Evolutionary conservation across 2,888 invertebrate genomes (phyloP), one percentile per base, ranked within the genome.

Genomic region (Mimas tiliae): DNA sequence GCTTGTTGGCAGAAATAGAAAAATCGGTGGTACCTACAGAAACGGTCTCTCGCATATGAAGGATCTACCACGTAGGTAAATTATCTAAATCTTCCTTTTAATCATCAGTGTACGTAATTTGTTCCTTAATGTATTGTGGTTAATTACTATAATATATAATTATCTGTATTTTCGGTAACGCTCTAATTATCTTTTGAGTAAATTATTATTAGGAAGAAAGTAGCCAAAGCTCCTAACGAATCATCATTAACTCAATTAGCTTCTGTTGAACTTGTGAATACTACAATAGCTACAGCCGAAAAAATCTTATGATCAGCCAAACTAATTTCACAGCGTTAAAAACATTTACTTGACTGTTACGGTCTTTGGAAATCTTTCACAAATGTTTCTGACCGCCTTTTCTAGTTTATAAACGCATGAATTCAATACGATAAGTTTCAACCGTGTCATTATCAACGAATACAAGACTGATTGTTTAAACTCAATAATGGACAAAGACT

Each of bases 401-500:
- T 50, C 16, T 50, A 19, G 50, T 50, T 50, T 16, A 19, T 9
- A 0, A 9, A 1, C 50, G 3, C 0, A 48, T 19, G n/a, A 50
- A 50, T 19, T 27, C 27, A 14, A 27, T 14, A 14, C 4, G 52
- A 27, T 52, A 21, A 19, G 14, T 27, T 52, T 14, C 27, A 27
- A 42, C 16, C 19, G 19, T 19, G 9, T 42, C 19, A 21, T 38
- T 38, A 6, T 6, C 38, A 38, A 38, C 19, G 42, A 38, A 58
- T 38, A 58, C 42, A 42, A 21, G 42, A 58, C 58, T 19, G 19
- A n/a, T 50, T 50, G 19, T 19, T 42, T 42, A 42, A 58, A 58
- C 38, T 42, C 58, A 58, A 42, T 58, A 58, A 58, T 58, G 58
- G 19, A 58, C 38, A 42, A 58, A 42, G 58, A 58, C 38, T 42